Evolutionary conservation across 2,113 vertebrate species (phyloP).

Genomic region (Lepus timidus): DNA sequence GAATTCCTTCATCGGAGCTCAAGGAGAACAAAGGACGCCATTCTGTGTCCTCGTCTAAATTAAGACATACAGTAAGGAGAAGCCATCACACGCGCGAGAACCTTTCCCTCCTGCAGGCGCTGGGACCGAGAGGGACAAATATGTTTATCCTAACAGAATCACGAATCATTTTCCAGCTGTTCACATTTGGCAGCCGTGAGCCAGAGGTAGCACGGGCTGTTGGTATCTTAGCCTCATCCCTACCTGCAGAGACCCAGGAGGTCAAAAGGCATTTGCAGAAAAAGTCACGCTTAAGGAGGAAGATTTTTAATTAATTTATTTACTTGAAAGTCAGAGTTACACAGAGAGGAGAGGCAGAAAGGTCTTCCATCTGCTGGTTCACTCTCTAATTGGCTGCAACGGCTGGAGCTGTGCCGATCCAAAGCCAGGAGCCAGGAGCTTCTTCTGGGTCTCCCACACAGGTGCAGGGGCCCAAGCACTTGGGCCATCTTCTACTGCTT

Average conservation of each 20-base stretch:
- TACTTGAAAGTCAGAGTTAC: too few relatives aligned
- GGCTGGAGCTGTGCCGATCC: too few relatives aligned
- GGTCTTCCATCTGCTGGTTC: too few relatives aligned
- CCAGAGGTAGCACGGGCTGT: background rate
- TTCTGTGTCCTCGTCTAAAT: background rate
- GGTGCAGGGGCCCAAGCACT: too few relatives aligned
- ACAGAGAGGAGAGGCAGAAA: too few relatives aligned
- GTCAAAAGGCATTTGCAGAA: background rate
- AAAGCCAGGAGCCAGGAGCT: too few relatives aligned
- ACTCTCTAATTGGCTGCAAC: too few relatives aligned
- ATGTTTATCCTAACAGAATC: background rate
- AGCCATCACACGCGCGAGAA: background rate
- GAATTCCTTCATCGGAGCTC: background rate
- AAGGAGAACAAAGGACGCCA: background rate
- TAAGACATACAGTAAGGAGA: background rate
- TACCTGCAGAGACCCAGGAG: too few relatives aligned
- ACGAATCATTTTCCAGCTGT: constrained; percentile 72
- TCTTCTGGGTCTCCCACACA: too few relatives aligned
- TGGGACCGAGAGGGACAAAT: background rate
- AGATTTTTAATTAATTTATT: background rate
- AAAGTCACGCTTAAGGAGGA: background rate
- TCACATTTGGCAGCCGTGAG: background rate
- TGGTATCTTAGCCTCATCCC: background rate
- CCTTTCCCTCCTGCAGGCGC: background rate
- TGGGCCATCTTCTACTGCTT: too few relatives aligned